phyloP scores from a whole-genome alignment of 2,797 vertebrate species.

The Urosaurus nigricauda region DNA sequence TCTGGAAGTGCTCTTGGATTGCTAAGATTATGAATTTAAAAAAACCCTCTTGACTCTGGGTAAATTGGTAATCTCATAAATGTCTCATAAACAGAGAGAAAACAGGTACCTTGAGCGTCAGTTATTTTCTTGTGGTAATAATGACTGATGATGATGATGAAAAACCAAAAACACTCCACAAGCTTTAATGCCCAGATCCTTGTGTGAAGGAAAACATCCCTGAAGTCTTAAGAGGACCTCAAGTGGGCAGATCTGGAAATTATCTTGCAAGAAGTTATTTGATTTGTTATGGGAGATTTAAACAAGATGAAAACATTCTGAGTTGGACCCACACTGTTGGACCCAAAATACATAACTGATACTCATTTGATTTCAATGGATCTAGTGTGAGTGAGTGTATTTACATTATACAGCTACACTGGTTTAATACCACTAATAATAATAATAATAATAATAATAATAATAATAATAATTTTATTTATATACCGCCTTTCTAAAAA shows the following conservation, averaged over 20 bases:
- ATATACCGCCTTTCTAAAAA: too few relatives aligned
- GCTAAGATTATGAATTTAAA: conserved; percentile 12
- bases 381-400: too few relatives aligned
- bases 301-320: background rate
- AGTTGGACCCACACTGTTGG: background rate
- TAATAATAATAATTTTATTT: too few relatives aligned
- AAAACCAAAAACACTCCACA: background rate
- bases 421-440: too few relatives aligned
- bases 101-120: conserved; percentile 11
- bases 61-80: conserved; percentile 18
- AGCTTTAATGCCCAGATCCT: background rate
- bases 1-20: conserved; percentile 1
- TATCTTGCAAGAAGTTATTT: background rate
- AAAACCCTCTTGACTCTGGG: conserved; percentile 3
- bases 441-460: too few relatives aligned
- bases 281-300: background rate
- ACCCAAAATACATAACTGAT: too few relatives aligned
- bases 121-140: background rate
- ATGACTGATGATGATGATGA: background rate
- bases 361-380: background rate
- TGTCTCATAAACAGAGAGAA: background rate
- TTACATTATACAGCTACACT: too few relatives aligned
- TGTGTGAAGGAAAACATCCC: background rate
- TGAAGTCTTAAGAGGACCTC: conserved; percentile 23
- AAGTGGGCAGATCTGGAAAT: conserved; percentile 35